These are phyloP conservation scores for Peromyscus polionotus DNA, from an alignment of 2,113 vertebrate species.

Conservation along the genomic window DNA sequence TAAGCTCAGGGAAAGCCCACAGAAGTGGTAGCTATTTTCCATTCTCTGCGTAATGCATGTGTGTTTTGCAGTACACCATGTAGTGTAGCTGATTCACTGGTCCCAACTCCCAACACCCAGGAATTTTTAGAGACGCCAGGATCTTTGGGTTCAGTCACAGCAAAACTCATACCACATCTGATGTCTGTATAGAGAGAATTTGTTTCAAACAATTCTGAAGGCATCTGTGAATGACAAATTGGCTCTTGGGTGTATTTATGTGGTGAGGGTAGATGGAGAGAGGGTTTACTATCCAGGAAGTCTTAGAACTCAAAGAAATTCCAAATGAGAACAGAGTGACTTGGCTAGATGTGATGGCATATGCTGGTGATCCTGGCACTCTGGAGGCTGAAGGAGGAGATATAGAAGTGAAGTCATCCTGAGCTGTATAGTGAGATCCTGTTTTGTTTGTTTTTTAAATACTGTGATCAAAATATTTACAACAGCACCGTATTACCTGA, in stretches of 20 bases:
- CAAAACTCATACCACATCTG: slow-evolving; percentile 51
- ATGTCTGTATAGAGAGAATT: slow-evolving; percentile 35
- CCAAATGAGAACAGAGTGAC: background rate
- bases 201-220: slow-evolving; percentile 37
- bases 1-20: slow-evolving; percentile 72
- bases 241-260: background rate
- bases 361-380: background rate
- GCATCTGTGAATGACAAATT: background rate
- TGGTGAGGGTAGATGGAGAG: background rate
- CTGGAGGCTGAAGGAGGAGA: background rate
- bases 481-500: background rate
- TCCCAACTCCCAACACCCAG: background rate
- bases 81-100: slow-evolving; percentile 2
- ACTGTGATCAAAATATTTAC: background rate
- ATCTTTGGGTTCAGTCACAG: slow-evolving; percentile 27
- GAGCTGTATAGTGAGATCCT: background rate
- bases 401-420: background rate
- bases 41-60: slow-evolving; percentile 38
- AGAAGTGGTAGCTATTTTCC: slow-evolving; percentile 67
- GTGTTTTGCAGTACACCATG: slow-evolving; percentile 7
- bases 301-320: slow-evolving; percentile 25
- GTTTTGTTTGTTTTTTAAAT: background rate
- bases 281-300: background rate
- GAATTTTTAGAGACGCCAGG: slow-evolving; percentile 59
- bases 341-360: background rate